A percentile compares a stretch with the other conserved stretches of the same genome.
Evolutionary conservation across 2,113 vertebrate genomes (phyloP).

Genomic region (Hydrolagus affinis): DNA sequence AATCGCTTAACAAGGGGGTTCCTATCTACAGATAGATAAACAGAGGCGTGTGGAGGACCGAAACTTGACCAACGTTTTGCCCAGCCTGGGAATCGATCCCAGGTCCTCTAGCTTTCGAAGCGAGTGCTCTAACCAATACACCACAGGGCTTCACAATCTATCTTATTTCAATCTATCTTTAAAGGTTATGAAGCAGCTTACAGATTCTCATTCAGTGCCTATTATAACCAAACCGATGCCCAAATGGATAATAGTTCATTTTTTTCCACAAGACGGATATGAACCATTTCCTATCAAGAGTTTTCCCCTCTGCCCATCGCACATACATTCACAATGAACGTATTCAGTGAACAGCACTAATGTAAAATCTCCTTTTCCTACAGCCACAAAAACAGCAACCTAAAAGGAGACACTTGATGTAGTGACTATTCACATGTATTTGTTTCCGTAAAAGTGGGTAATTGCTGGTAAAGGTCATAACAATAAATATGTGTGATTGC

Average conservation of each 20-base stretch:
- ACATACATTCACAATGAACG: neutral
- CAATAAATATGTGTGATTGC: neutral
- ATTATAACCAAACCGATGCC: neutral
- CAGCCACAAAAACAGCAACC: neutral
- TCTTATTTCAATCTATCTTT: neutral
- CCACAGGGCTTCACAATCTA: neutral
- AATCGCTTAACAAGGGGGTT: too few species aligned
- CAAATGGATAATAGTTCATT: neutral
- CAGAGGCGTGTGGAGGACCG: too few species aligned
- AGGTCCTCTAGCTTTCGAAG: too few species aligned
- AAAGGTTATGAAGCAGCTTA: neutral
- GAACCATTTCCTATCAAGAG: neutral
- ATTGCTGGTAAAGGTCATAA: neutral
- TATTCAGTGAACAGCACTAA: neutral
- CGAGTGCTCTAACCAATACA: neutral
- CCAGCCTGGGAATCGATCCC: too few species aligned
- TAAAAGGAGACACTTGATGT: neutral
- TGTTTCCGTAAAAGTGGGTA: neutral
- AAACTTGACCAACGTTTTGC: too few species aligned
- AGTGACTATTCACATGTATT: neutral
- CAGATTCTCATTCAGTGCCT: neutral
- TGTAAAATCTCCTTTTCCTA: neutral
- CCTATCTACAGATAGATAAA: too few species aligned
- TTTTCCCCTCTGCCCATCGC: neutral
- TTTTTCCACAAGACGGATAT: neutral